Evolutionary conservation across 1,140 invertebrate genomes (phyloP), one percentile per base, ranked within the genome.

Genomic region (Bombus difficillimus): DNA sequence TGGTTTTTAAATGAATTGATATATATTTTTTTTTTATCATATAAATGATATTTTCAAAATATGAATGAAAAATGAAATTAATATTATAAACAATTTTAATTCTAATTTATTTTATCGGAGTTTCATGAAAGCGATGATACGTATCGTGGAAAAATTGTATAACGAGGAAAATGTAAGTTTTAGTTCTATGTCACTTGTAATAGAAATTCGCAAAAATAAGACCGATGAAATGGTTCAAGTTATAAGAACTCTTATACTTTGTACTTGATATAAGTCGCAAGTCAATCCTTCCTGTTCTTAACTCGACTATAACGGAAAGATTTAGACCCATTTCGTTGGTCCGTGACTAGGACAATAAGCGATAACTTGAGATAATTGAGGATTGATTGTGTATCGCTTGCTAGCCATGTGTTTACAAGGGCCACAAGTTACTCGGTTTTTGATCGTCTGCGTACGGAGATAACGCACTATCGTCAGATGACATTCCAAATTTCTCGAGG

Each of bases 361-460:
- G 78, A 81, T 85, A 75, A 85, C 37, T 59, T 10, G n/a, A 71
- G 80, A 82, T 83, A 69, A 71, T 86, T 83, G n/a, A 25, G 22
- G 9, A 68, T 71, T 41, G 59, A 81, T 81, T 81, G 47, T 34
- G 34, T 74, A 81, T 77, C 74, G 41, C 41, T 75, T 25, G 66
- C 62, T 47, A 41, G 71, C 62, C 57, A 59, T 78, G 66, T 84
- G 82, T 87, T 85, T 79, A 79, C 82, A 85, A 79, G 66, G 69
- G 57, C 69, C 82, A 87, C 47, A 77, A 41, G 59, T 74, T 84
- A 57, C 69, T n/a, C 59, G 18, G 28, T 18, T 59, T 69, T 43
- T 64, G 81, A n/a, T 73, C 25, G 57, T 59, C 39, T n/a, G 34
- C 34, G 32, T 32, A 59, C 37, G 3, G 43, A 57, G 86, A 87